A percentile compares a stretch with the other conserved stretches of the same genome.
Evolutionary conservation across 2,888 invertebrate genomes (phyloP).

Genomic region (Hyles lineata): DNA sequence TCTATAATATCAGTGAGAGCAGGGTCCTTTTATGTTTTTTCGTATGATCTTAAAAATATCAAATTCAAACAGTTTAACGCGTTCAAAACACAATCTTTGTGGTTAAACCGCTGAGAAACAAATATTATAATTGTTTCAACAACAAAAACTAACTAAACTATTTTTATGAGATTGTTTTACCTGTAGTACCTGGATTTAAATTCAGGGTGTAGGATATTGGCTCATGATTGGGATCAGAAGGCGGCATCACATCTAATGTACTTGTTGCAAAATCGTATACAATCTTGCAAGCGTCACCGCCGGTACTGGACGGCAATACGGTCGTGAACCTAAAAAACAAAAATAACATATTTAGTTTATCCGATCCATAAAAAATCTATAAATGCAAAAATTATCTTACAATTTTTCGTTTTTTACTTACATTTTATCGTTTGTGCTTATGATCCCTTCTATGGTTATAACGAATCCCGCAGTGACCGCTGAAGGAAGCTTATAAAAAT

Average conservation of each 20-base stretch:
- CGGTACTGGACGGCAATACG: constrained; percentile 35
- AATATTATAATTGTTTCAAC: too few relatives aligned
- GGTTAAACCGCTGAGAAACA: too few relatives aligned
- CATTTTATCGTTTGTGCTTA: constrained; percentile 37
- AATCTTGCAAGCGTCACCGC: constrained; percentile 38
- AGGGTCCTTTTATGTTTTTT: too few relatives aligned
- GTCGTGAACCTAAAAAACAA: constrained; percentile 41
- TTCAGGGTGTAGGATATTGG: constrained; percentile 1
- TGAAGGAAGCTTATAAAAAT: constrained; percentile 39
- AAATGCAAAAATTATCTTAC: too few relatives aligned
- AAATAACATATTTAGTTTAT: neutral
- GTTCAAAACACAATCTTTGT: too few relatives aligned
- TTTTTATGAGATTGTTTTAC: too few relatives aligned
- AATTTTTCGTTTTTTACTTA: constrained; percentile 37
- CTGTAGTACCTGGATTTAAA: neutral
- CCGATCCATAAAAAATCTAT: too few relatives aligned
- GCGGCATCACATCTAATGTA: constrained; percentile 35
- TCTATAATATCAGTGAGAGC: too few relatives aligned
- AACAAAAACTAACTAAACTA: too few relatives aligned
- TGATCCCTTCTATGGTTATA: constrained; percentile 42
- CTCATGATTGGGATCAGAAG: constrained; percentile 20
- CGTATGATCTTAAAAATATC: too few relatives aligned
- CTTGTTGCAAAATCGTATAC: constrained; percentile 34
- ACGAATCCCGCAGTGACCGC: constrained; percentile 32
- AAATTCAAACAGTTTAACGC: too few relatives aligned